Base-by-base conservation (phyloP, 35 echinoderm and acorn worm genomes). In the Apostichopus californicus region DNA sequence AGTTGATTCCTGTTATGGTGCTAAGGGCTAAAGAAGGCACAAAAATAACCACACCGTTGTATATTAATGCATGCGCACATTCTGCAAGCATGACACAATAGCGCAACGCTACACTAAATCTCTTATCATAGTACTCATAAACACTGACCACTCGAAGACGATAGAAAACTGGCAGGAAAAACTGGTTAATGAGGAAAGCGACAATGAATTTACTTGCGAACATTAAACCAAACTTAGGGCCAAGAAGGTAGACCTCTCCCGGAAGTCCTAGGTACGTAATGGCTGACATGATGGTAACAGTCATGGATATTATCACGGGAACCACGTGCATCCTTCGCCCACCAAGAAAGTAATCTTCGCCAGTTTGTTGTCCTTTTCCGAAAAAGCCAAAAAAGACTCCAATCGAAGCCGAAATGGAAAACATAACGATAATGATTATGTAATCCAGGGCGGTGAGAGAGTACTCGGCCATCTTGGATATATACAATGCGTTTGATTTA, bases 131-230 rank as follows among this genome's bases (percentile, higher is more conserved):
- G 56, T 91, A 91, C 26, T 93, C 92, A 58, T 93, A 93, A 6
- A 86, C 81, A 77, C 92, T 93, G 20, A 86, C 66, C 1, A 93
- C 53, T 6, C 58, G 22, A 1, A 93, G 15, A 21, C 63, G 66
- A 22, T 93, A 93, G 24, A 93, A 93, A 20, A 93, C 81, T 8
- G 92, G 92, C 28, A 93, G 80, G 68, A 86, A 93, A 77, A 93
- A 86, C 55, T 34, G 75, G 8, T 73, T 91, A 18, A 72, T 91
- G 52, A 91, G 12, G 17, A 79, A 59, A 8, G 72, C 71, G 25
- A 56, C 34, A 7, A 91, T 3, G 52, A 91, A 78, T 68, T 91
- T 91, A 79, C 89, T 91, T 9, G 59, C 75, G 56, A 77, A 78
- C 89, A 91, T 91, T 54, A 91, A 77, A 59, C 72, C 89, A 54